Conservation (phyloP, 2,113 vertebrate genomes). For the Ptyas mucosa region DNA sequence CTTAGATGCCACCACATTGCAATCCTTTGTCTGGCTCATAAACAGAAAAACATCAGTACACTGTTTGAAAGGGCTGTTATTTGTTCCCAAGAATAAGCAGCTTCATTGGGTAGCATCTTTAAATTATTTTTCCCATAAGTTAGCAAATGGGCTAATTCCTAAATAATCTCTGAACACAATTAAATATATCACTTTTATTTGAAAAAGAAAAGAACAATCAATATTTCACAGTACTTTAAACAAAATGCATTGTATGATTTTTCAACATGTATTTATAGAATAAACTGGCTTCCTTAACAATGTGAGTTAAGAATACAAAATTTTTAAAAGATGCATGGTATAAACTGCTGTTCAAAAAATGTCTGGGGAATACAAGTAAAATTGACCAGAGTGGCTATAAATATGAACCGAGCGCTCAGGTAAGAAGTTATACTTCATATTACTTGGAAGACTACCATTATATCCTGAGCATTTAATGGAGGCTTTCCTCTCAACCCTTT, state of each 20-base stretch:
- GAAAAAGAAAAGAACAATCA: constrained; percentile 9
- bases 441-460: background rate
- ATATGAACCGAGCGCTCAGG: background rate
- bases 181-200: constrained; percentile 4
- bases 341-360: background rate
- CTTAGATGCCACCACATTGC: constrained; percentile 93
- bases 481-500: background rate
- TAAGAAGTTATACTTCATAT: background rate
- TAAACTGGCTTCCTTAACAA: background rate
- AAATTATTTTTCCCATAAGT: constrained; percentile 6
- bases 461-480: background rate
- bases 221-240: background rate
- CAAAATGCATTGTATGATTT: background rate
- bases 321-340: background rate
- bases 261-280: background rate
- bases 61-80: background rate
- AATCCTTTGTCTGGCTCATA: constrained; percentile 86
- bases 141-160: background rate
- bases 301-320: background rate
- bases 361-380: background rate
- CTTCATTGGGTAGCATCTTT: background rate
- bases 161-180: background rate
- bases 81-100: background rate
- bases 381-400: background rate
- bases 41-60: constrained; percentile 6